Base-by-base conservation (phyloP, 2,113 vertebrate species). In the Laticauda laticaudata region DNA sequence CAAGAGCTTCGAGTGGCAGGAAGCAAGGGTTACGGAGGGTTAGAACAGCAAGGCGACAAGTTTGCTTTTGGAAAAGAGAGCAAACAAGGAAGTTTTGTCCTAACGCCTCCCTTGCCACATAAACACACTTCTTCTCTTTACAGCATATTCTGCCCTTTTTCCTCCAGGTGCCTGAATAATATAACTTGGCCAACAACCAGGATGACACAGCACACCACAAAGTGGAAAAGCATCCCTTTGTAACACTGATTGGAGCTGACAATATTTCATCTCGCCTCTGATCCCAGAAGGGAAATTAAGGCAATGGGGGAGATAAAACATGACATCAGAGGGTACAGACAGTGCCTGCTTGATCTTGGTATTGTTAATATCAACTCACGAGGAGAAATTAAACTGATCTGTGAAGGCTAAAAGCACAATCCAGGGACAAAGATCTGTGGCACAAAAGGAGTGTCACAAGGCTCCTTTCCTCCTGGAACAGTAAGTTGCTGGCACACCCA, bases 161-260 rank as follows among this genome's bases (percentile, higher is more conserved):
- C 23, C 75, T 96, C 89, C 0, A 92, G 96, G 26, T 91, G 95
- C 93, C 57, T 88, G 96, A 94, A 69, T 12, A 18, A 56, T 8
- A 93, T 5, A 91, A 51, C 95, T 94, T 94, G 91, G 93, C 1
- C 88, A 3, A 53, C 51, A 93, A 5, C 21, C 89, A 95, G 94
- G 96, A 94, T 94, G 95, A 96, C 95, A 96, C 94, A 93, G 95
- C 96, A 53, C 90, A 64, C 2, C 94, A 93, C 94, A 90, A 94
- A 93, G 95, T 94, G 26, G 94, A 95, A 90, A 89, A 85, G 94
- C 95, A 69, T 94, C 87, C 94, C 86, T 95, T 8, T 92, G 1
- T 51, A 96, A 97, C 93, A 59, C 95, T 97, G 97, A 97, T 96
- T 29, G 1, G 94, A 96, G 96, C 94, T 94, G 97, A 96, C 97